Evolutionary conservation across 2,797 vertebrate species (phyloP), one percentile per base, ranked within the genome.

Genomic region (Myotis myotis): DNA sequence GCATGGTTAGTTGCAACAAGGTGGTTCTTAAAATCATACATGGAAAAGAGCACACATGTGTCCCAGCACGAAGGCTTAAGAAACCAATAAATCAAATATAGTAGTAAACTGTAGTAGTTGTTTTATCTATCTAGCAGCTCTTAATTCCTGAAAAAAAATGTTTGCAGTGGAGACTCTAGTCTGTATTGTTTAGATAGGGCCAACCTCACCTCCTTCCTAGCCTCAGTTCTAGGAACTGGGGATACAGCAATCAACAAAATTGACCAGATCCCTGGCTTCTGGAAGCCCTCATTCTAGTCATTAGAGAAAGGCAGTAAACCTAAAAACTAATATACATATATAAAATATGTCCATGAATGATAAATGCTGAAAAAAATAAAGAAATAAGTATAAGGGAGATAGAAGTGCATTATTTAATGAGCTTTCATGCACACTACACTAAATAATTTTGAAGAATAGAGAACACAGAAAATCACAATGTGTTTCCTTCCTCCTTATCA

Each of bases 381-480:
- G 15, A 75, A 75, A 86, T 7, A 49, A 11, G 5, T 75, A 20
- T 6, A 64, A 47, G 17, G 6, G 33, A 33, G 23, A 81, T 68
- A 17, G 30, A 87, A 60, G 28, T 68, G 3, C 4, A 66, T 70
- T 82, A 68, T 75, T 74, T 87, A 95, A 81, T 83, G 15, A 79
- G 72, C 68, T 88, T 74, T 86, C 75, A 75, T 33, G 15, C 9
- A 76, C 3, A 89, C 9, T 13, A 79, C 25, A 55, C 16, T 74
- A 38, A n/a, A 44, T 78, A 60, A 44, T 72, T 81, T 95, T 84
- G 41, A 89, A 94, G 78, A 41, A 33, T 19, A 91, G 80, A 71
- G 12, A 84, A 89, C 19, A 51, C 11, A 71, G 11, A 92, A 90
- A 75, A 78, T 7, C 23, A 68, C 1, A 80, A 51, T 41, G 4